Percentiles rank a stretch among this genome's conserved stretches.
phyloP scores from a whole-genome alignment of 2,797 vertebrate species.

The Oryzias dopingdopingensis region DNA sequence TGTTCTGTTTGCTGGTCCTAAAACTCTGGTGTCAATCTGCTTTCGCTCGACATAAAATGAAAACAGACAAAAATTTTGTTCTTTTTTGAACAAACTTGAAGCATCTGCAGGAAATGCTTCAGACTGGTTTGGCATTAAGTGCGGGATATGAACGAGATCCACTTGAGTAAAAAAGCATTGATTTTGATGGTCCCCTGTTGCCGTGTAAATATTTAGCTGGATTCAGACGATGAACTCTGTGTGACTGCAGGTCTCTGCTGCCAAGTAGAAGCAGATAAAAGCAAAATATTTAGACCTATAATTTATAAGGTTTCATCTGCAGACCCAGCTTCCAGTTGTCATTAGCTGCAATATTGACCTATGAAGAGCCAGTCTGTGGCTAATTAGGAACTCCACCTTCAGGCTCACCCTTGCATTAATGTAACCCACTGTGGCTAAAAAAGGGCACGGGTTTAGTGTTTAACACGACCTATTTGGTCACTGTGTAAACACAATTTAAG shows the following conservation, averaged over 20 bases:
- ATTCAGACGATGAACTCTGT: slow-evolving; percentile 39
- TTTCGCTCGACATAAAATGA: slow-evolving; percentile 21
- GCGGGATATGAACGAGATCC: slow-evolving; percentile 38
- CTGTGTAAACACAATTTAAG: slow-evolving; percentile 74
- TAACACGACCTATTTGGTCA: slow-evolving; percentile 54
- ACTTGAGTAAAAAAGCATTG: slow-evolving; percentile 43
- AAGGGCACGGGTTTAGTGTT: slow-evolving; percentile 51
- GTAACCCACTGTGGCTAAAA: slow-evolving; percentile 13
- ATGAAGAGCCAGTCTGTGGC: background rate
- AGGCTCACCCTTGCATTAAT: slow-evolving; percentile 8
- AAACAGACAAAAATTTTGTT: background rate
- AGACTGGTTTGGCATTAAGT: slow-evolving; percentile 36
- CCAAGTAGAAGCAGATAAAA: slow-evolving; percentile 51
- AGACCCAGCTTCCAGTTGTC: slow-evolving; percentile 47
- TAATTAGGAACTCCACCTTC: slow-evolving; percentile 22
- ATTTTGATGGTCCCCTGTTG: slow-evolving; percentile 35
- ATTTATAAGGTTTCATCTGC: slow-evolving; percentile 51
- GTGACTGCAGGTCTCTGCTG: slow-evolving; percentile 37
- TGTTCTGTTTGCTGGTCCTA: slow-evolving; percentile 51
- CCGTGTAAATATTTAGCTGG: slow-evolving; percentile 51
- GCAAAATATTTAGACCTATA: slow-evolving; percentile 60
- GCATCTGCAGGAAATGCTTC: slow-evolving; percentile 45
- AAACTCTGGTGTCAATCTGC: slow-evolving; percentile 30
- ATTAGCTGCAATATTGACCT: slow-evolving; percentile 33
- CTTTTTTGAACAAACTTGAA: slow-evolving; percentile 9